A percentile compares a stretch with the other conserved stretches of the same genome.
Evolutionary conservation across 1,140 invertebrate genomes (phyloP).

Genomic region (Drosophila nikananu): DNA sequence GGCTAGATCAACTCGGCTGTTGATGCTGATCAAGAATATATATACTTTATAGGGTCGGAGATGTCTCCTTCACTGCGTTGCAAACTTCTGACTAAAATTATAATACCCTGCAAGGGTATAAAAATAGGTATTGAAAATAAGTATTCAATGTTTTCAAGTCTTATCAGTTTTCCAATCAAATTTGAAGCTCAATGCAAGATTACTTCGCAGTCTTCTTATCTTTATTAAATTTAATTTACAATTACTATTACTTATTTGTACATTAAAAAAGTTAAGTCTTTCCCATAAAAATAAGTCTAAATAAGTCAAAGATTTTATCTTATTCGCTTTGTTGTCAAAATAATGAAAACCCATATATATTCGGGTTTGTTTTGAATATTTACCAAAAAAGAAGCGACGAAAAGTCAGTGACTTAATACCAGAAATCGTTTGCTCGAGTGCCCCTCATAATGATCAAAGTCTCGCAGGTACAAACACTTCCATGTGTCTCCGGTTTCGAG

Average conservation of each 20-base stretch:
- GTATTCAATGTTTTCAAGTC: not conserved
- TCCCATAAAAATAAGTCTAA: no score
- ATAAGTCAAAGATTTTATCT: not conserved
- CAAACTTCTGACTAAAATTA: no score
- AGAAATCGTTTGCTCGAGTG: constrained; percentile 73
- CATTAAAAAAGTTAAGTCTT: not conserved
- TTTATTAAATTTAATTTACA: not conserved
- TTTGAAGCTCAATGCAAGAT: not conserved
- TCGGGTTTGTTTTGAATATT: constrained; percentile 6
- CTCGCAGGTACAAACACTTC: constrained; percentile 66
- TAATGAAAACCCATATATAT: constrained; percentile 13
- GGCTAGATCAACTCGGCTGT: no score
- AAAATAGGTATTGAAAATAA: not conserved
- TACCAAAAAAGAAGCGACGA: constrained; percentile 34
- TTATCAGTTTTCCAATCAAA: not conserved
- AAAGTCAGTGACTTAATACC: constrained; percentile 81
- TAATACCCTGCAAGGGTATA: no score
- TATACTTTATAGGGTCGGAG: no score
- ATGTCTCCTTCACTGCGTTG: no score
- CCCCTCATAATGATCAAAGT: constrained; percentile 54
- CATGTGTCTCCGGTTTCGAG: constrained; percentile 46
- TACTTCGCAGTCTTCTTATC: no score
- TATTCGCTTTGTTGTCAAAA: not conserved
- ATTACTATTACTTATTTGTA: not conserved
- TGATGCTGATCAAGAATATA: no score